Evolutionary conservation across 2,113 vertebrate genomes (phyloP).

Genomic region (Hippopotamus amphibius): DNA sequence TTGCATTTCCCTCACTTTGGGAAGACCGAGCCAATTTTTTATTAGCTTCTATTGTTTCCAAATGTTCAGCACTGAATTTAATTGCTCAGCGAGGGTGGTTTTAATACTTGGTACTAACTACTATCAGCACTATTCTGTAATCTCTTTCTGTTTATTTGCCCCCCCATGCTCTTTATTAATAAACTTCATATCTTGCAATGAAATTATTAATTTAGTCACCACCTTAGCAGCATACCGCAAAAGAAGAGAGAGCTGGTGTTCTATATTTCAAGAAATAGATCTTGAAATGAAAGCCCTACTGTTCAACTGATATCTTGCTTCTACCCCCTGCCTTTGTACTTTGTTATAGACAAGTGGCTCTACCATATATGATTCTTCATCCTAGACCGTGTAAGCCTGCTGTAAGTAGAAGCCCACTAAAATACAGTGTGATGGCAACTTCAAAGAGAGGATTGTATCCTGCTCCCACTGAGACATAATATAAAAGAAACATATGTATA

Average conservation of each 20-base stretch:
- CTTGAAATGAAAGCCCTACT: not conserved
- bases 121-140: not conserved
- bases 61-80: not conserved
- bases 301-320: conserved; percentile 2
- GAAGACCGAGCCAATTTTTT: not conserved
- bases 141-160: not conserved
- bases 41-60: not conserved
- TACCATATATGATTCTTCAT: conserved; percentile 44
- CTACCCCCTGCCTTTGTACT: not conserved
- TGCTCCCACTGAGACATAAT: not conserved
- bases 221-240: not conserved
- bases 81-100: not conserved
- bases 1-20: not conserved
- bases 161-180: conserved; percentile 33
- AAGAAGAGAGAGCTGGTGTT: conserved; percentile 29
- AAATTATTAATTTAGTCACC: conserved; percentile 52
- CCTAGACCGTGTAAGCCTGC: conserved; percentile 32
- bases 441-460: conserved; percentile 32
- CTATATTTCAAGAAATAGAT: conserved; percentile 39
- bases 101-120: conserved; percentile 21
- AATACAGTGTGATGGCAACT: not conserved
- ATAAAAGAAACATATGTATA: not conserved
- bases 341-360: conserved; percentile 51
- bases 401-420: not conserved
- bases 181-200: conserved; percentile 31